phyloP scores from a whole-genome alignment of 2,113 vertebrate species.

The Ornithorhynchus anatinus region DNA sequence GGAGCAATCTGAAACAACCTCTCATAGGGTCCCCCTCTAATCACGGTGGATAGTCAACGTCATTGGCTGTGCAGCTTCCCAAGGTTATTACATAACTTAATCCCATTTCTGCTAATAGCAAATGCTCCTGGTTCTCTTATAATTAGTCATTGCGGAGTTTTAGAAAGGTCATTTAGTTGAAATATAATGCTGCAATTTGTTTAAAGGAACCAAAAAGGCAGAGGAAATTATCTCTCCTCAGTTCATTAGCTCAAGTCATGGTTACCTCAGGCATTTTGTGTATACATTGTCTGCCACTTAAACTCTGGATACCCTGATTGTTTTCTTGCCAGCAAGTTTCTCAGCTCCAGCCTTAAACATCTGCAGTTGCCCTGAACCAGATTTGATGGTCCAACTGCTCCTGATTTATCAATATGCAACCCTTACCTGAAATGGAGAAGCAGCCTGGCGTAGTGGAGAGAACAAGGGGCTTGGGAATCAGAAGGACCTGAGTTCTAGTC shows the following conservation, averaged over 20 bases:
- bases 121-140: conserved; percentile 60
- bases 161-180: conserved; percentile 69
- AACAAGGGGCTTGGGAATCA: no score
- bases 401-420: not conserved
- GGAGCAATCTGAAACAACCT: conserved; percentile 58
- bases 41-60: conserved; percentile 55
- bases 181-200: conserved; percentile 65
- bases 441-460: no score
- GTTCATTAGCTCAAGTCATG: conserved; percentile 56
- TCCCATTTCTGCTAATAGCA: conserved; percentile 64
- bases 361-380: conserved; percentile 14
- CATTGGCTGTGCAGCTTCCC: conserved; percentile 52
- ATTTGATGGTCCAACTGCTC: no score
- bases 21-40: conserved; percentile 42
- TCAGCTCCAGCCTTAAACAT: conserved; percentile 14
- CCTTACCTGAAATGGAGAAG: conserved; percentile 10
- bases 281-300: not conserved
- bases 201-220: conserved; percentile 50
- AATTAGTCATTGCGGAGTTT: conserved; percentile 77
- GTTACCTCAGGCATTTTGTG: conserved; percentile 35
- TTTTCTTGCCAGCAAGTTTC: not conserved
- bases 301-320: not conserved
- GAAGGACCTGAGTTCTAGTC: no score
- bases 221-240: conserved; percentile 59
- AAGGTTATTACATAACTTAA: conserved; percentile 72